These are phyloP conservation scores for Engraulis encrasicolus DNA, from an alignment of 2,113 vertebrate species.

Conservation along the genomic window DNA sequence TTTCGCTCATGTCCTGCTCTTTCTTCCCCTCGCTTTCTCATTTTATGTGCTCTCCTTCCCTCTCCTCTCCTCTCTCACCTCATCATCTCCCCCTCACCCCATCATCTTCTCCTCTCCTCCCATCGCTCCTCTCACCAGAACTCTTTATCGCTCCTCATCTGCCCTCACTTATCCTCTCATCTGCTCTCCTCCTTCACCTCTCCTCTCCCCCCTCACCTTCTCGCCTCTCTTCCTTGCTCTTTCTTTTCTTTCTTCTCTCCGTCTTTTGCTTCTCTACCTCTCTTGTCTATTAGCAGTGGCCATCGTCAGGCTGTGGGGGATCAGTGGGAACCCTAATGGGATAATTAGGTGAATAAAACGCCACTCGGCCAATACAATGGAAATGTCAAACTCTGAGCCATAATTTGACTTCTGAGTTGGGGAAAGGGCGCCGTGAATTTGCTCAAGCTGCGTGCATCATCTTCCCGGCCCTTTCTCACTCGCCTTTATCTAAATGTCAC, in stretches of 20 bases:
- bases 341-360: slow-evolving; percentile 75
- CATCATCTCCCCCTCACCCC: neutral
- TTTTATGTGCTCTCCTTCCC: too few species aligned
- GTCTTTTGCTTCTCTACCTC: neutral
- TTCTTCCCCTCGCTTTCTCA: neutral
- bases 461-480: slow-evolving; percentile 60
- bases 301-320: slow-evolving; percentile 40
- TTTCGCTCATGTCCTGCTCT: neutral
- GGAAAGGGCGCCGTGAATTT: slow-evolving; percentile 62
- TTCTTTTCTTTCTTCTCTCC: neutral
- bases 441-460: slow-evolving; percentile 52
- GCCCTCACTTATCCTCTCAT: slow-evolving; percentile 11
- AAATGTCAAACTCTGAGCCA: slow-evolving; percentile 73
- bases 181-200: neutral
- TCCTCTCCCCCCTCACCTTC: slow-evolving; percentile 12
- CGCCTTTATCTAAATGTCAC: slow-evolving; percentile 78
- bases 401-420: slow-evolving; percentile 70
- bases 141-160: slow-evolving; percentile 6
- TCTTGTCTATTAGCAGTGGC: slow-evolving; percentile 38
- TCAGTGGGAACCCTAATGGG: slow-evolving; percentile 67
- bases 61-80: slow-evolving; percentile 18
- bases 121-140: slow-evolving; percentile 17
- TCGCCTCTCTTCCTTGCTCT: slow-evolving; percentile 33
- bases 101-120: neutral
- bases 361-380: slow-evolving; percentile 57